Evolutionary conservation across 2,113 vertebrate species (phyloP).

Genomic region (Rhineura floridana): DNA sequence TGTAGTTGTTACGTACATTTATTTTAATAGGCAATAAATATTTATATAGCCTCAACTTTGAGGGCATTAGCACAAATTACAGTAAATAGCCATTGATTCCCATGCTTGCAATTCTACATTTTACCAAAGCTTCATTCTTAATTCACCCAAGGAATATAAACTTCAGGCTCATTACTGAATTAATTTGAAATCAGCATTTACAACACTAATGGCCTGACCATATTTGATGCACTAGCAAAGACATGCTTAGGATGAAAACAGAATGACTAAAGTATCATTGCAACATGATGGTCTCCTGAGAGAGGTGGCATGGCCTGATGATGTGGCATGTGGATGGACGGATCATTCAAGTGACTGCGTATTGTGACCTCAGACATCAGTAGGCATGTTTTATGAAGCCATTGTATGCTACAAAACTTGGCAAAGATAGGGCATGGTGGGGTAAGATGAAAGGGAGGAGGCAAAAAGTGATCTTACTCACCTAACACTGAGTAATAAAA

Average conservation of each 20-base stretch:
- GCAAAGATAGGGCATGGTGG: not conserved
- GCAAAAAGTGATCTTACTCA: not conserved
- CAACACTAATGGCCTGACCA: not conserved
- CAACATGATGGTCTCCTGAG: not conserved
- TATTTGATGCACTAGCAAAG: not conserved
- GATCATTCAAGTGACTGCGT: not conserved
- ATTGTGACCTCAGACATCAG: not conserved
- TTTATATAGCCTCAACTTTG: slow-evolving; percentile 61
- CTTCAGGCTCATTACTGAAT: slow-evolving; percentile 55
- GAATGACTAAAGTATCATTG: not conserved
- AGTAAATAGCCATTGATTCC: slow-evolving; percentile 69
- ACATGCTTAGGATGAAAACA: not conserved
- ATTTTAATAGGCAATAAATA: slow-evolving; percentile 69
- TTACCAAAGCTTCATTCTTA: slow-evolving; percentile 52
- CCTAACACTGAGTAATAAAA: not conserved
- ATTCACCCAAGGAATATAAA: slow-evolving; percentile 57
- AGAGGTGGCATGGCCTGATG: not conserved
- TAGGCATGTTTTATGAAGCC: not conserved
- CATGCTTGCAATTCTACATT: slow-evolving; percentile 47
- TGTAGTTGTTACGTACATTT: slow-evolving; percentile 51
- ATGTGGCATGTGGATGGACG: not conserved
- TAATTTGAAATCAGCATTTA: slow-evolving; percentile 60
- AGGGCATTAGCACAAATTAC: slow-evolving; percentile 37
- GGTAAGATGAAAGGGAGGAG: too few species aligned
- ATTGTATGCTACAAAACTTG: not conserved